A percentile compares a stretch with the other conserved stretches of the same genome.
Evolutionary conservation across 1,140 invertebrate species (phyloP).

Genomic region (Apis florea): DNA sequence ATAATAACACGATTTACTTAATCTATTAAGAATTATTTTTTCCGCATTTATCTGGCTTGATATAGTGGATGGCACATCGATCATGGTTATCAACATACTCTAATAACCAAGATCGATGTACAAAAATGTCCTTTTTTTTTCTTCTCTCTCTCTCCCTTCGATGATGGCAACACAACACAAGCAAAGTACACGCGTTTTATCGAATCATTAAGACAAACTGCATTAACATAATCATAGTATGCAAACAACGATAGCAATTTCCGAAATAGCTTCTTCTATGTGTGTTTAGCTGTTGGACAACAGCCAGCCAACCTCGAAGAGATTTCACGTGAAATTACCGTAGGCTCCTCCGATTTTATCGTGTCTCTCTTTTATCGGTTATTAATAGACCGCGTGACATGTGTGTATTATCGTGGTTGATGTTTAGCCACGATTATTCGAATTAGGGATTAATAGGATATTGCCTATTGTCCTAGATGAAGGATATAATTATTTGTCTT

Average conservation of each 20-base stretch:
- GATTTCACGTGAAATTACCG: conserved; percentile 31
- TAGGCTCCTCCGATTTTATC: conserved; percentile 17
- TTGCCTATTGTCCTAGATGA: background rate
- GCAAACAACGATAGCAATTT: conserved; percentile 38
- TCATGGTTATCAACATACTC: conserved; percentile 21
- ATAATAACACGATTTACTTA: background rate
- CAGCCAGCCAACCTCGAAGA: conserved; percentile 8
- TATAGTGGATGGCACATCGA: background rate
- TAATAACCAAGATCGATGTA: background rate
- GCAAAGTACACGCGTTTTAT: conserved; percentile 11
- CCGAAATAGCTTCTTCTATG: conserved; percentile 22
- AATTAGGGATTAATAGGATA: background rate
- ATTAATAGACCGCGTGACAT: conserved; percentile 4
- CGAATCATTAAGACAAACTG: conserved; percentile 38
- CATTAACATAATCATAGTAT: conserved; percentile 45
- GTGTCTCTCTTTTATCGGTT: background rate
- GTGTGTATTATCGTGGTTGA: background rate
- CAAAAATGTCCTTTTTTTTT: conserved; percentile 16
- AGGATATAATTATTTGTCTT: background rate
- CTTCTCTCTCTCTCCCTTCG: background rate
- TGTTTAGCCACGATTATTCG: conserved; percentile 14
- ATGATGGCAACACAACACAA: background rate
- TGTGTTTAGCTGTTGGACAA: conserved; percentile 33
- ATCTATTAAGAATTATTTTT: background rate
- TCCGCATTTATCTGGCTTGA: background rate